Conservation (phyloP, 2,113 vertebrate species). For the Eleginops maclovinus region DNA sequence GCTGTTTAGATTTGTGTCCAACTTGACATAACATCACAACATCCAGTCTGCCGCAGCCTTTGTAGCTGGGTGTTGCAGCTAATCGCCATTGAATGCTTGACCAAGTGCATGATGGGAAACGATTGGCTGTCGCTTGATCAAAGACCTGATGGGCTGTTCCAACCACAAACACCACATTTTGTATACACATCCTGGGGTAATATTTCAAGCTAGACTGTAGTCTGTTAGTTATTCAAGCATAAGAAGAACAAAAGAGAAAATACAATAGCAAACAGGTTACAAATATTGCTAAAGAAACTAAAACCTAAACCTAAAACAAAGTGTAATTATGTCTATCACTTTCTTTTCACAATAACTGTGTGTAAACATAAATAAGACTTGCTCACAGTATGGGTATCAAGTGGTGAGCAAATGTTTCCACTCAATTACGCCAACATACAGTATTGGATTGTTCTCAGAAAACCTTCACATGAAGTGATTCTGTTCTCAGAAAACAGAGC, state of each 20-base stretch:
- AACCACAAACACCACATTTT: background rate
- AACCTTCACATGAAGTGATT: accelerated
- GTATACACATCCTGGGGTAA: background rate
- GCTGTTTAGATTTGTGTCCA: background rate
- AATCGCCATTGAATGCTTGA: background rate
- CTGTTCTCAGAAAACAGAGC: no score
- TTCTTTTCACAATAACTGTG: no score
- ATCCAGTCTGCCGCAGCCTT: background rate
- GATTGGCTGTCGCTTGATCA: background rate
- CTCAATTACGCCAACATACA: background rate
- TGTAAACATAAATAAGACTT: background rate
- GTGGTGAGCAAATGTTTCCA: background rate
- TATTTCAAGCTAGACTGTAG: background rate
- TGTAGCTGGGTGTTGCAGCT: background rate
- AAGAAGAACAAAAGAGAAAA: no score
- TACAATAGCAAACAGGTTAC: no score
- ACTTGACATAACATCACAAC: background rate
- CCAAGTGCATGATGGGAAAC: background rate
- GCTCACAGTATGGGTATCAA: background rate
- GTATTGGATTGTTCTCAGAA: background rate
- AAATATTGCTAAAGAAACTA: no score
- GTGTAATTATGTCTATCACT: no score
- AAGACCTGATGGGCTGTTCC: background rate
- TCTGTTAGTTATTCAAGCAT: background rate
- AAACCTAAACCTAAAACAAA: no score